Evolutionary conservation across 1,140 invertebrate species (phyloP).

Genomic region (Sinella curviseta): DNA sequence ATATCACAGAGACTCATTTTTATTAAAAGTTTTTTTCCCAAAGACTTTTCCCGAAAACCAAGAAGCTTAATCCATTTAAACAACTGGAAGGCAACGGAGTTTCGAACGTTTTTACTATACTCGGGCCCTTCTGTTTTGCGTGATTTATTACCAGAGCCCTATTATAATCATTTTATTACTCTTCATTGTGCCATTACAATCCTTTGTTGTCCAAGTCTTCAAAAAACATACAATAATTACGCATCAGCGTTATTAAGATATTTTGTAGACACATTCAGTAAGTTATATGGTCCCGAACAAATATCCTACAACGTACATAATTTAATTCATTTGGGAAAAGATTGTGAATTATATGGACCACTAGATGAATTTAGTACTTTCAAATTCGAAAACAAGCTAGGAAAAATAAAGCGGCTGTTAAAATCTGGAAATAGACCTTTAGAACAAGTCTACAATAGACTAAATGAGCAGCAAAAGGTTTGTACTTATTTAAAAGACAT

Average conservation of each 20-base stretch:
- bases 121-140: constrained; percentile 41
- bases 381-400: constrained; percentile 28
- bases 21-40: constrained; percentile 24
- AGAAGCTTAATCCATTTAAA: constrained; percentile 28
- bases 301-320: constrained; percentile 36
- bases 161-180: constrained; percentile 27
- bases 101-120: constrained; percentile 45
- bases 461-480: not conserved
- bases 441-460: not conserved
- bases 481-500: no score
- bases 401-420: constrained; percentile 31
- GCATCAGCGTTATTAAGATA: no score
- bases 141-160: not conserved
- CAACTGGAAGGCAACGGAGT: constrained; percentile 43
- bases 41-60: constrained; percentile 44
- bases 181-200: constrained; percentile 29
- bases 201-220: not conserved
- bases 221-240: not conserved
- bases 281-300: constrained; percentile 25
- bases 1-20: not conserved
- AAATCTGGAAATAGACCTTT: not conserved
- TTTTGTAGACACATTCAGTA: constrained; percentile 31
- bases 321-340: constrained; percentile 31
- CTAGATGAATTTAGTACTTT: constrained; percentile 30
- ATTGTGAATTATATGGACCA: constrained; percentile 11